Conservation (phyloP, 2,888 invertebrate species). For the Euzophera pinguis region DNA sequence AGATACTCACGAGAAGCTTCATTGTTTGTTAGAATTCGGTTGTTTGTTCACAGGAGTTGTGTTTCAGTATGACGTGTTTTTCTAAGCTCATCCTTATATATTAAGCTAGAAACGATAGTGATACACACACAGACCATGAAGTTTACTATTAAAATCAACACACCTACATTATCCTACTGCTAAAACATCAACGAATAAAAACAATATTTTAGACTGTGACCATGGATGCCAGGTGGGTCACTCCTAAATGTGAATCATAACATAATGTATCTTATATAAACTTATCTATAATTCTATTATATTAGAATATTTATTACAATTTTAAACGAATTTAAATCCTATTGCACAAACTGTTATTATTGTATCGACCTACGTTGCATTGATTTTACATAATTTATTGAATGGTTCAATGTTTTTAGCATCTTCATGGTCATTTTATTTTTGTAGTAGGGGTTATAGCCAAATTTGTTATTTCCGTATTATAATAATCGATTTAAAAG, state of each 20-base stretch:
- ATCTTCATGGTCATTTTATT: background rate
- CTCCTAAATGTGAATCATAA: constrained; percentile 5
- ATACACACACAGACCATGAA: constrained; percentile 22
- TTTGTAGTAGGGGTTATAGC: background rate
- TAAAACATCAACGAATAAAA: background rate
- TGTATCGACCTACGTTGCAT: background rate
- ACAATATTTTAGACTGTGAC: constrained; percentile 1
- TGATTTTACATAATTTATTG: background rate
- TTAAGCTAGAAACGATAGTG: constrained; percentile 18
- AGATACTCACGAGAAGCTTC: constrained; percentile 52
- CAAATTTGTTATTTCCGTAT: too few species aligned
- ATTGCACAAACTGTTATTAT: constrained; percentile 4
- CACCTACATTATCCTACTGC: constrained; percentile 10
- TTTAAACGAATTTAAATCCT: constrained; percentile 1
- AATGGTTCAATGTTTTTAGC: background rate
- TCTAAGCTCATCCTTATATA: constrained; percentile 41
- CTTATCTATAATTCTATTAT: too few species aligned
- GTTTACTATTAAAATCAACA: constrained; percentile 17
- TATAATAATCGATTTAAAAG: too few species aligned
- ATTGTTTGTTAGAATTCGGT: constrained; percentile 22
- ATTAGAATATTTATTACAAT: constrained; percentile 1
- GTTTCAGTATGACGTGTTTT: background rate
- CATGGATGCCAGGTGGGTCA: background rate
- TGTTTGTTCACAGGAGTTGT: background rate
- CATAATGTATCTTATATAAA: background rate